A percentile compares a stretch with the other conserved stretches of the same genome.
Conservation (phyloP, 2,113 vertebrate species). For the Xenopus borealis region DNA sequence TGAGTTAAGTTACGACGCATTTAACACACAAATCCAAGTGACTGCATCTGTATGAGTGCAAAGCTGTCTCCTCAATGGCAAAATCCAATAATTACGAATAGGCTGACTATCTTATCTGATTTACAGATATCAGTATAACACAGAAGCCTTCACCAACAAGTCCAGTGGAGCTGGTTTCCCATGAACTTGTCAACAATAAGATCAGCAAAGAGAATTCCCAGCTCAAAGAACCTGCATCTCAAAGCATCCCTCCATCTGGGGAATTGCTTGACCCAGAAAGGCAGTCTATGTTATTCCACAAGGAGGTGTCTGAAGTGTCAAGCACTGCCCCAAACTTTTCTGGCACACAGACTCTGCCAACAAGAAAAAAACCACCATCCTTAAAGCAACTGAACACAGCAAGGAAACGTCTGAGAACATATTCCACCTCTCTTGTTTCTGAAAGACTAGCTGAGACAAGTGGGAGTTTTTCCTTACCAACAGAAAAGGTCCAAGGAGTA, state of each 20-base stretch:
- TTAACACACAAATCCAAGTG: no score
- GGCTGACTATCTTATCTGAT: neutral
- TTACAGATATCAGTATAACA: constrained; percentile 44
- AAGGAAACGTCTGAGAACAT: constrained; percentile 59
- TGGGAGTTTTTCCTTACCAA: neutral
- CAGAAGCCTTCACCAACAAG: constrained; percentile 16
- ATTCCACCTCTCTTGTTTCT: constrained; percentile 17
- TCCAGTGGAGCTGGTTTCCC: neutral
- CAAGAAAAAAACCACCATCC: constrained; percentile 53
- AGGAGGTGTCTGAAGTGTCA: constrained; percentile 46
- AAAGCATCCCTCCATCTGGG: neutral
- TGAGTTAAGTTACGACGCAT: no score
- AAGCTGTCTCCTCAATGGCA: no score
- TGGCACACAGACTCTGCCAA: neutral
- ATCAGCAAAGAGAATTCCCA: neutral
- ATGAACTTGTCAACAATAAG: neutral
- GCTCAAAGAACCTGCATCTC: neutral
- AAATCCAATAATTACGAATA: no score
- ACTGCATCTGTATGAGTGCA: no score
- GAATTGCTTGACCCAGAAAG: neutral
- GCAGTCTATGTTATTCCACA: constrained; percentile 26
- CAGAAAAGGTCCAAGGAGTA: accelerated
- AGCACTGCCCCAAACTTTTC: constrained; percentile 48
- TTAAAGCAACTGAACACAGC: constrained; percentile 55
- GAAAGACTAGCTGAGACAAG: neutral